These are phyloP conservation scores for Agonum fuliginosum DNA, from an alignment of 2,888 invertebrate species.

Conservation along the genomic window DNA sequence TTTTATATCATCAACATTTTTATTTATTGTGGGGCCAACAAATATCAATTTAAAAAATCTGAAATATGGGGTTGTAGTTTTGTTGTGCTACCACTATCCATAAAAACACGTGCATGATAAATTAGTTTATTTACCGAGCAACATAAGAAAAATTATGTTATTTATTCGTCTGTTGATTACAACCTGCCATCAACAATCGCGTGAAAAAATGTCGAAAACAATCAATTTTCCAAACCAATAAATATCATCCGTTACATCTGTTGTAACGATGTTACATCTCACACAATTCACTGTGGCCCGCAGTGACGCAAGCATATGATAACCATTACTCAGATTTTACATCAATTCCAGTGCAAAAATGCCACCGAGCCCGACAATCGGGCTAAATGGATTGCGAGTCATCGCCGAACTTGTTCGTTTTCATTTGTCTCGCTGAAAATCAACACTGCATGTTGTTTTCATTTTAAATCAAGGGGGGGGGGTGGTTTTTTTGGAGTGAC, in stretches of 20 bases:
- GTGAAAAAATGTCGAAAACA: neutral
- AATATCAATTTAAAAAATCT: no score
- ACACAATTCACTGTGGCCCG: constrained; percentile 21
- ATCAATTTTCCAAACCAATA: neutral
- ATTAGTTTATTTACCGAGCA: neutral
- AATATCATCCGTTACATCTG: neutral
- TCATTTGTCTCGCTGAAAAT: constrained; percentile 19
- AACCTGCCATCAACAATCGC: neutral
- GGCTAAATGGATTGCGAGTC: constrained; percentile 28
- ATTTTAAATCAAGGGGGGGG: neutral
- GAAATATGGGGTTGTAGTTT: no score
- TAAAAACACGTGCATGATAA: neutral
- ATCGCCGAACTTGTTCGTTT: neutral
- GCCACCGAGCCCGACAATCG: constrained; percentile 15
- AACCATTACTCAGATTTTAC: constrained; percentile 34
- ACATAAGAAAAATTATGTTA: neutral
- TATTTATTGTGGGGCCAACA: no score
- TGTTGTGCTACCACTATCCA: no score
- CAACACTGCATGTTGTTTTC: neutral
- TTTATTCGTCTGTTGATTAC: neutral
- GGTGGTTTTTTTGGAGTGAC: neutral
- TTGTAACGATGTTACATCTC: neutral
- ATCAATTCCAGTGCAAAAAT: constrained; percentile 19
- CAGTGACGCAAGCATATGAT: constrained; percentile 9
- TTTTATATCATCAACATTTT: no score